Base-by-base conservation (phyloP, 2,888 invertebrate species). In the Zygaena filipendulae region DNA sequence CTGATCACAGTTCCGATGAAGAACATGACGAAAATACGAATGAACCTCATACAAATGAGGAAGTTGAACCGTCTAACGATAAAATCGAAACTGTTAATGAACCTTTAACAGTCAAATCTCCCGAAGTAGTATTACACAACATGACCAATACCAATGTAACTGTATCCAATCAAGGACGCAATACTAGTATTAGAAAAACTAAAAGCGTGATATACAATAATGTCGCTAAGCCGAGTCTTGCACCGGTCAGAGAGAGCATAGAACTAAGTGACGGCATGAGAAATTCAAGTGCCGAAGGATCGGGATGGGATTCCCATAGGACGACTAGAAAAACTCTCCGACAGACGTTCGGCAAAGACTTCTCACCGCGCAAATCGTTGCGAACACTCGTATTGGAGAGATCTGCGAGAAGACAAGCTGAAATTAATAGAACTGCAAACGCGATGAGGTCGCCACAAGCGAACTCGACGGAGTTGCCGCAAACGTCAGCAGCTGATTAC, bases 251-350 rank as follows among this genome's bases (percentile, higher is more conserved):
- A 42, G 55, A 63, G 9, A 69, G 62, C 20, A 49, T 44, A 2
- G 54, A 49, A 1, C 59, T 59, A 2, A 61, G 63, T 33, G 33
- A 36, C 3, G 59, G 53, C 0, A 48, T 56, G n/a, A 52, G 11
- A 9, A 50, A 62, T 35, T 74, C 70, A 2, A 72, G 62, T 18
- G 62, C 52, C 0, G 71, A 70, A 49, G 61, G 63, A 2, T 75
- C 77, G 0, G 69, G 63, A 1, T 77, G 77, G 77, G 77, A 77
- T 24, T 77, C 77, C 0, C 77, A 77, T 36, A 61, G 74, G 37
- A 64, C 61, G 1, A 71, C 74, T 1, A 50, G 70, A 14, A 68
- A 68, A 50, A 77, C 77, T 0, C 29, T 77, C 9, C 49, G 77
- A 13, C 59, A 66, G 38, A 77, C 77, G 1, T 66, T 70, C 4